Evolutionary conservation across 2,797 vertebrate genomes (phyloP), one percentile per base, ranked within the genome.

Genomic region (Emys orbicularis): DNA sequence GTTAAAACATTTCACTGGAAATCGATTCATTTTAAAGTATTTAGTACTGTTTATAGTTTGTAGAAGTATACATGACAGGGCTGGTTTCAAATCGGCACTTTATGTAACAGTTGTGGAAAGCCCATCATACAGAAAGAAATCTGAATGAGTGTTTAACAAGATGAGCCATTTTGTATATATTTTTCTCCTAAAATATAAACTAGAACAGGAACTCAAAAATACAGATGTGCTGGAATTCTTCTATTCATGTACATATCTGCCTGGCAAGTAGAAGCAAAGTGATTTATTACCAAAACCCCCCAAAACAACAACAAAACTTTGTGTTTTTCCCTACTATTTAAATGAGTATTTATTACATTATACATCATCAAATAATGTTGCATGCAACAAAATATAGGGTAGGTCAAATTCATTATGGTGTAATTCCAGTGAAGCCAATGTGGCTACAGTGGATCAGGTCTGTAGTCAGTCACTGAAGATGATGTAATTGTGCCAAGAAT

Each of bases 1-100:
- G 96, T 98, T 98, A 98, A 98, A 98, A 97, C 96, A 97, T 98
- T 98, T 88, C 53, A 89, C 59, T 97, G 84, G 85, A 97, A 98
- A 98, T 97, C 1, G 3, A 96, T 98, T 98, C 95, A 97, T 96
- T 98, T 98, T 96, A 97, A 97, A 96, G 95, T 98, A 97, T 97
- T 98, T 98, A 98, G 84, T 94, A 93, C 96, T 96, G 95, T 97
- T 98, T 92, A 31, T 98, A 97, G 97, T 98, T 98, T 97, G 93
- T 96, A 97, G 92, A 97, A 97, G 80, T 94, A 93, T 93, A 92
- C 96, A 87, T 95, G 94, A 97, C 92, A 97, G 90, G 92, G 77
- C 80, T 96, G 86, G 95, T 97, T 98, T 98, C 96, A 98, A 72
- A 92, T 52, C 94, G 95, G 81, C 95, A 95, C 92, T 98, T 98